Evolutionary conservation across 2,797 vertebrate genomes (phyloP), one percentile per base, ranked within the genome.

Genomic region (Labeo calbasu): DNA sequence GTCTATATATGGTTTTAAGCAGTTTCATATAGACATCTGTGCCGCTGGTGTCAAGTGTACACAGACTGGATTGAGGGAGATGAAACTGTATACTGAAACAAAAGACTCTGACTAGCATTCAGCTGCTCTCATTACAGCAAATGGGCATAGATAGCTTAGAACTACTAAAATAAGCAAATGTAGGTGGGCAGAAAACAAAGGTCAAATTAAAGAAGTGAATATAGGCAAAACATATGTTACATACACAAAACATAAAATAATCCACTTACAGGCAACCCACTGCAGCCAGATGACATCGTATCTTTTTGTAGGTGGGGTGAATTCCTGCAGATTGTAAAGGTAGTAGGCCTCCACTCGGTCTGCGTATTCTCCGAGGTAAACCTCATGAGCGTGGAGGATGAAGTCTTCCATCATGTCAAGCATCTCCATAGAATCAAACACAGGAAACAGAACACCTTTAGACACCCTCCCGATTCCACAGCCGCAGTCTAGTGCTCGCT

Each of bases 211-310:
- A 19, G 36, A 8, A 63, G 57, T 50, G 66, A 61, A 15, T 43
- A 28, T 19, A 76, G 12, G 21, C 13, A 14, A 36, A 14, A 15
- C 13, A 43, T 59, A 19, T n/a, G 13, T 32, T 17, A 32, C 61
- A 17, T 32, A 32, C 32, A 36, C 5, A 36, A 2, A 19, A 12
- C 19, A 79, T n/a, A 23, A 32, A 36, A 57, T 43, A 32, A 75
- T 11, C 7, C 80, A 96, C 97, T 96, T 87, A 99, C 97, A 98
- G 13, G 96, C 97, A 77, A 99, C 96, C 98, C 98, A 99, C 89
- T 99, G 98, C 89, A 99, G 98, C 98, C 98, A 99, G 94, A 99
- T 95, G 90, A 97, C 95, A 15, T 99, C 97, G 0, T 99, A 99
- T 92, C 96, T 97, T 51, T 92, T 92, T 1, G 89, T 77, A 0